These are phyloP conservation scores for Hedychridium roseum DNA, from an alignment of 2,888 invertebrate species.

Conservation along the genomic window DNA sequence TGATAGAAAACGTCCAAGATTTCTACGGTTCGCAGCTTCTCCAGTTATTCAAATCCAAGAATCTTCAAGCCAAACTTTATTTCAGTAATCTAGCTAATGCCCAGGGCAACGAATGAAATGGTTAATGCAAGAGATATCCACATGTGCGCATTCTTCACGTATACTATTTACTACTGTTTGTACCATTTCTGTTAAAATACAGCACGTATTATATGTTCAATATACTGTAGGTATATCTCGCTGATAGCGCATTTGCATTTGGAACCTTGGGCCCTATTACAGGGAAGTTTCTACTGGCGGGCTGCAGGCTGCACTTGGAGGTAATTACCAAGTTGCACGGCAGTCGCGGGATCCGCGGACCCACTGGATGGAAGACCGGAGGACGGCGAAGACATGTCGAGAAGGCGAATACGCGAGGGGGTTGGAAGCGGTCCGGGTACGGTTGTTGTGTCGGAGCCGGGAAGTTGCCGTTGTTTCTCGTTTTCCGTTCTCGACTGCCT, in stretches of 20 bases:
- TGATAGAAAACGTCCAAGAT: conserved; percentile 47
- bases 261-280: too few species aligned
- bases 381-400: background rate
- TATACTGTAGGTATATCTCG: too few species aligned
- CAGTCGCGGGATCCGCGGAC: background rate
- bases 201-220: too few species aligned
- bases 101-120: too few species aligned
- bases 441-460: conserved; percentile 18
- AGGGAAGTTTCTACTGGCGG: too few species aligned
- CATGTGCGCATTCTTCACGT: too few species aligned
- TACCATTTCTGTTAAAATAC: too few species aligned
- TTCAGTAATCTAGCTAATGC: too few species aligned
- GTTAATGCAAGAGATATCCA: too few species aligned
- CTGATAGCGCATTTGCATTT: too few species aligned
- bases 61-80: conserved; percentile 73
- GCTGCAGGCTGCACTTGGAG: conserved; percentile 13
- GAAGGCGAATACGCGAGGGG: background rate
- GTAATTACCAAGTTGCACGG: conserved; percentile 28
- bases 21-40: conserved; percentile 76
- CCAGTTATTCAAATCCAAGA: conserved; percentile 72
- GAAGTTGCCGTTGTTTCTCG: conserved; percentile 22
- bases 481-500: conserved; percentile 11
- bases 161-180: too few species aligned
- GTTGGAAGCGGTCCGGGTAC: too few species aligned
- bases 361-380: conserved; percentile 12